A percentile compares a stretch with the other conserved stretches of the same genome.
Evolutionary conservation across 2,113 vertebrate genomes (phyloP).

Genomic region (Sardina pilchardus): DNA sequence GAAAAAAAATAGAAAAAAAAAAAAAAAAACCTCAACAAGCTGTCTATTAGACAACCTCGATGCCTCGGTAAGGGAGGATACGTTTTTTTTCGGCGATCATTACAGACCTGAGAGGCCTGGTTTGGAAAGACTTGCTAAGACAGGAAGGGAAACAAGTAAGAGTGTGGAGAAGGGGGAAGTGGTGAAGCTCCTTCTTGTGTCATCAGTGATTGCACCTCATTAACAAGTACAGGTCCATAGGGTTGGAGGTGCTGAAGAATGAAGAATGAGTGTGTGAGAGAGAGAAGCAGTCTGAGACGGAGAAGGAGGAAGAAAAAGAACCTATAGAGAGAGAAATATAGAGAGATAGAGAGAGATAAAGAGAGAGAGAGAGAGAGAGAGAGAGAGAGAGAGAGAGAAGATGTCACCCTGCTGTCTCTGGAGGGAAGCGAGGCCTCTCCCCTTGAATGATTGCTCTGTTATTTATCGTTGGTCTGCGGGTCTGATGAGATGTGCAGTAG

Average conservation of each 20-base stretch:
- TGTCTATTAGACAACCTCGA: background rate
- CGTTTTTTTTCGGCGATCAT: background rate
- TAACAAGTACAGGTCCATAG: conserved; percentile 49
- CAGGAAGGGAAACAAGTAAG: conserved; percentile 1
- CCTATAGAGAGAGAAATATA: too few species aligned
- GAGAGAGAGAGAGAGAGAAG: conserved; percentile 32
- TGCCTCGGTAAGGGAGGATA: background rate
- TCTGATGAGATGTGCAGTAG: conserved; percentile 12
- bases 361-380: conserved; percentile 8
- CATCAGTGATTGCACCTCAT: conserved; percentile 47
- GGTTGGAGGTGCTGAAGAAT: background rate
- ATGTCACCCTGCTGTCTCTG: background rate
- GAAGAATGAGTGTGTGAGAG: background rate
- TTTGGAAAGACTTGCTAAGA: conserved; percentile 8
- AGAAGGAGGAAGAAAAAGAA: too few species aligned
- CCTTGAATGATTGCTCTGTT: background rate
- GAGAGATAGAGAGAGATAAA: background rate
- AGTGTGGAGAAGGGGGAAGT: conserved; percentile 26
- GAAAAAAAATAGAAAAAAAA: background rate
- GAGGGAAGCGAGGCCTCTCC: conserved; percentile 15
- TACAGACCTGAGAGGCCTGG: background rate
- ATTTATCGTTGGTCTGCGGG: background rate
- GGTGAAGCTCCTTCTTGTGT: conserved; percentile 32
- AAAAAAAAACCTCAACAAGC: background rate
- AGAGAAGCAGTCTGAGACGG: too few species aligned